Evolutionary conservation across 1,140 invertebrate species (phyloP), one percentile per base, ranked within the genome.

Genomic region (Dendroctonus ponderosae): DNA sequence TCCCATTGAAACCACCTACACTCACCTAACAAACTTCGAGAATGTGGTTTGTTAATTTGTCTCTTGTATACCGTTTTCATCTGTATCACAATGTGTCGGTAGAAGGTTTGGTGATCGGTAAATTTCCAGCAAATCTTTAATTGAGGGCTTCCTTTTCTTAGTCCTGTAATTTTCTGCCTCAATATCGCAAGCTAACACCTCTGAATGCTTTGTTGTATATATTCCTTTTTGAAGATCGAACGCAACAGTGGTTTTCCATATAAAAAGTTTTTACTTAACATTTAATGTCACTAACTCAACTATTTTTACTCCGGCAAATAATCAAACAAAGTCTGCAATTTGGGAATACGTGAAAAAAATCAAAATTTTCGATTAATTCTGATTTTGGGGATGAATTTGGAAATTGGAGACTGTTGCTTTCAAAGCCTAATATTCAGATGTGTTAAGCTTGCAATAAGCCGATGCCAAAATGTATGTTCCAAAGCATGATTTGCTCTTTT

Each of bases 111-210:
- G 66, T 68, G 62, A 68, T 68, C 66, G 66, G 66, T 68, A 66
- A 39, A 11, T 42, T 66, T 60, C 40, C 49, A 44, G 40, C 41
- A 58, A 67, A 68, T 68, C 60, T 63, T 39, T 48, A 62, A 77
- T 74, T 78, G 82, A 83, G 83, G 84, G 83, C 80, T 82, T 82
- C 84, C 83, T 83, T 84, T 84, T 42, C 84, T 84, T 82, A 67
- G 62, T 70, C 65, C 42, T 56, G 37, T 62, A 61, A 61, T 63
- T 61, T 57, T 69, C 42, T 69, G 67, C 70, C 70, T 69, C 52
- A 59, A 70, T 43, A 67, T 26, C 56, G 72, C 73, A 72, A 74
- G 73, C 73, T 75, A 75, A 74, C 70, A 77, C 73, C 60, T 74
- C 74, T 75, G 73, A 74, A 72, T 56, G 67, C 64, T 66, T 62